Conservation (phyloP, 2,888 invertebrate genomes). For the Chymomyza caudatula region DNA sequence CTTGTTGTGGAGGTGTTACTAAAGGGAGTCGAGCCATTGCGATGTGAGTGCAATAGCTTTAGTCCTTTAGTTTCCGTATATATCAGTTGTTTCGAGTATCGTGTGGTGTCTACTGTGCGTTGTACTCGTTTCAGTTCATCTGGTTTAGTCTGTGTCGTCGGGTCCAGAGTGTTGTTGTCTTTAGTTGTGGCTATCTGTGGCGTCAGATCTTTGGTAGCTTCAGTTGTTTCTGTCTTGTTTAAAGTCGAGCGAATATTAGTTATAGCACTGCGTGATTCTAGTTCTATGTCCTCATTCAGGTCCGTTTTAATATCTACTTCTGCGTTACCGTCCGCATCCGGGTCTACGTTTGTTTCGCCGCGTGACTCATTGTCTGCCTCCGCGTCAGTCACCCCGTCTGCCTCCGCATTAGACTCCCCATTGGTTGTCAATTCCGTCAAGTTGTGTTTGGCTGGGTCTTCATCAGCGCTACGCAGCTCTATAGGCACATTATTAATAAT, state of each 20-base stretch:
- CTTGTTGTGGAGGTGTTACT: conserved; percentile 5
- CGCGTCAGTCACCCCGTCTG: neutral
- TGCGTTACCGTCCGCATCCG: neutral
- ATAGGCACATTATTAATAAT: conserved; percentile 75
- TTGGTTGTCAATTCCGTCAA: neutral
- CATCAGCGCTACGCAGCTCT: conserved; percentile 64
- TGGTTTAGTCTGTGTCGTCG: neutral
- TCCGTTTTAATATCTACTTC: neutral
- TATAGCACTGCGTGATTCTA: neutral
- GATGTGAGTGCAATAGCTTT: conserved; percentile 27
- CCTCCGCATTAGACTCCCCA: neutral
- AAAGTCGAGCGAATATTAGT: neutral
- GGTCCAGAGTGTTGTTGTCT: neutral
- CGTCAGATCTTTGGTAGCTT: neutral
- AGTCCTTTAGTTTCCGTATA: neutral
- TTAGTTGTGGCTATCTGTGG: neutral
- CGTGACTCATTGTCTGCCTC: too few species aligned
- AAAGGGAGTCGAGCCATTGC: conserved; percentile 11
- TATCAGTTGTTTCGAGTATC: neutral
- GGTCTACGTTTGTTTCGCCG: too few species aligned
- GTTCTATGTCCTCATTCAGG: neutral
- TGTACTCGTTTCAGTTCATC: conserved; percentile 31
- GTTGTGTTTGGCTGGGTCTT: conserved; percentile 15
- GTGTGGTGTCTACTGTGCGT: conserved; percentile 5
- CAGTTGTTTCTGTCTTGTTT: neutral